These are phyloP conservation scores for Anas georgica DNA, from an alignment of 2,797 vertebrate species.

Conservation along the genomic window DNA sequence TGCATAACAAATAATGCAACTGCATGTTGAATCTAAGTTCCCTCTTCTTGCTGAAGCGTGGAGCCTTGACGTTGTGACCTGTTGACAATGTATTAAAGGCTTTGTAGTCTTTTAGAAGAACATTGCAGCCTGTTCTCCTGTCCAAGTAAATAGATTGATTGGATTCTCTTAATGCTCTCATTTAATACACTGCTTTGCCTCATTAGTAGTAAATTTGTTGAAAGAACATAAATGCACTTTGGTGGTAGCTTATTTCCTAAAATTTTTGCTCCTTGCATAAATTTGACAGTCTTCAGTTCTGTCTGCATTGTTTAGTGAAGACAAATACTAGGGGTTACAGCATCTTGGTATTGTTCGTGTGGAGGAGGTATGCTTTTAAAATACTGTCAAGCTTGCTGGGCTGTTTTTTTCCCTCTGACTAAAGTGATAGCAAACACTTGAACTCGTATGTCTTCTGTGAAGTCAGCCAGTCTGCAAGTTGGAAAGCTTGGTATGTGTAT, in stretches of 20 bases:
- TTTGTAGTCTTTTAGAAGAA: neutral
- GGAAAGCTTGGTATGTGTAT: rapidly evolving
- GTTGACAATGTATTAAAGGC: neutral
- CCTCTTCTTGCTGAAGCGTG: rapidly evolving
- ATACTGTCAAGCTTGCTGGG: rapidly evolving
- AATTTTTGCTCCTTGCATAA: neutral
- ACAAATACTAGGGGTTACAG: neutral
- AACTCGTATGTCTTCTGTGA: neutral
- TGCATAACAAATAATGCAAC: neutral
- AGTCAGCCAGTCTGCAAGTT: rapidly evolving
- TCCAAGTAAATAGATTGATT: neutral
- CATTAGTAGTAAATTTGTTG: neutral
- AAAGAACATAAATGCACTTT: neutral
- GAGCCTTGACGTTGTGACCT: neutral
- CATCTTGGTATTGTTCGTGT: rapidly evolving
- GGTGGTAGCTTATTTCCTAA: neutral
- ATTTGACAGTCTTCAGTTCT: rapidly evolving
- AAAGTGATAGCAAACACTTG: neutral
- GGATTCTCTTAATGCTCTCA: neutral
- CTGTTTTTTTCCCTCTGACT: neutral
- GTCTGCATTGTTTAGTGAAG: neutral
- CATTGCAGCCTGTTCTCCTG: neutral
- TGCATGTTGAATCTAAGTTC: neutral
- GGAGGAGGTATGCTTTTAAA: neutral
- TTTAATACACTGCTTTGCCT: neutral